Evolutionary conservation across 53 echinoderm and acorn worm genomes (phyloP), one percentile per base, ranked within the genome.

Genomic region (Holothuria leucospilota): DNA sequence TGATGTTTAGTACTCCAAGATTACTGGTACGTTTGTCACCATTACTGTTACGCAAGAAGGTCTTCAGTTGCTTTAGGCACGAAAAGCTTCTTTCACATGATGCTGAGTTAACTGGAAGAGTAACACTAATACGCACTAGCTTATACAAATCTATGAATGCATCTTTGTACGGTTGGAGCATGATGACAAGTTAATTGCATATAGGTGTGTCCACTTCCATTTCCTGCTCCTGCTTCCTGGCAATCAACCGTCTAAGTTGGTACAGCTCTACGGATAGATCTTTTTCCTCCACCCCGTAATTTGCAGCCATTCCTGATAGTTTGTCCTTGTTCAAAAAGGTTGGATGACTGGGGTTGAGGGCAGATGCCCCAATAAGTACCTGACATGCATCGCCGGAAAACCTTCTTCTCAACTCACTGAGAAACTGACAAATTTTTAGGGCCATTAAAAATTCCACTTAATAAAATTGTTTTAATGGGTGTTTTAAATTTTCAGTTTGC

Each of bases 131-230:
- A 75, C 75, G 75, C 75, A 75, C 75, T 75, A 46, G 51, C 75
- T 75, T 75, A 75, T 46, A 75, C 75, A 75, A 46, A 75, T 75
- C 75, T 25, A 51, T 42, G 51, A 75, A 75, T 75, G 51, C 75
- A 75, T n/a, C 75, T 75, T 75, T 75, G 75, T 75, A 75, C 75
- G 75, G 75, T 75, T 41, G 21, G 75, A 75, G 51, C 75, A 75
- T 75, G 75, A 46, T 75, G 75, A 49, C 75, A 75, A 75, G 75
- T 75, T 75, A 23, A n/a, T n/a, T n/a, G n/a, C n/a, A n/a, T 40
- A 75, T 42, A 75, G 75, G 75, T 75, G 75, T 75, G 75, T 75
- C 51, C 75, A 75, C 51, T 75, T 75, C 49, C 75, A 75, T 75
- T 42, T 40, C 75, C 75, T 75, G 75, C 75, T 75, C 75, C 75